Base-by-base conservation (phyloP, 64 coral and sea anemone genomes). In the Catalaphyllia jardinei region DNA sequence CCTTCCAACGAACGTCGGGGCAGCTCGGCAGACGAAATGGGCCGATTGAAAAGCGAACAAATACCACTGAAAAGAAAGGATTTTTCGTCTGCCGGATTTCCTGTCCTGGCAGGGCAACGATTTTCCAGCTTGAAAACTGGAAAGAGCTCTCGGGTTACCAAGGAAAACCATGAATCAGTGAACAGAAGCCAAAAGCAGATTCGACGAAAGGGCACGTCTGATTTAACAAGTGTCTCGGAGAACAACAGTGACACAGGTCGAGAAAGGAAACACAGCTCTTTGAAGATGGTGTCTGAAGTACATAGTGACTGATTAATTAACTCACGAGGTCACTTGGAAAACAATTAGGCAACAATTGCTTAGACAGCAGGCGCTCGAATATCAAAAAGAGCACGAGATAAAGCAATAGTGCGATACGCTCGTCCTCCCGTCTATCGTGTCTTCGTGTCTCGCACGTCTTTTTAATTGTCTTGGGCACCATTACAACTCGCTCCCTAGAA, bases 1-100 rank as follows among this genome's bases (percentile, higher is more conserved):
- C 49, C 22, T 38, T 3, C 30, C 22, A 12, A 85, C 10, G 81
- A 85, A 50, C 31, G 25, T 50, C 22, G 20, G 63, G 33, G 51
- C 61, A 29, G 17, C 3, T 42, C 62, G 31, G 81, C 50, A 85
- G 60, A 85, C 27, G 81, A 71, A 67, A 50, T 20, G 20, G 25
- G 19, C 28, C 78, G 63, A 52, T 9, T 27, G 31, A 50, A 9
- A 67, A 12, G 3, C 63, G 39, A 71, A n/a, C 62, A 85, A 64
- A 8, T 71, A 24, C 20, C 22, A 50, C 10, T 28, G 60, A 71
- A 85, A 71, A 25, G 35, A 46, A 85, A 51, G 31, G 63, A 39
- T 49, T 29, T 71, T 31, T 85, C 81, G 24, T 85, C 52, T 42
- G 20, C 62, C 11, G 81, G 35, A 14, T 50, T 85, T n/a, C 63